Evolutionary conservation across 2,797 vertebrate species (phyloP).

Genomic region (Cottoperca gobio): DNA sequence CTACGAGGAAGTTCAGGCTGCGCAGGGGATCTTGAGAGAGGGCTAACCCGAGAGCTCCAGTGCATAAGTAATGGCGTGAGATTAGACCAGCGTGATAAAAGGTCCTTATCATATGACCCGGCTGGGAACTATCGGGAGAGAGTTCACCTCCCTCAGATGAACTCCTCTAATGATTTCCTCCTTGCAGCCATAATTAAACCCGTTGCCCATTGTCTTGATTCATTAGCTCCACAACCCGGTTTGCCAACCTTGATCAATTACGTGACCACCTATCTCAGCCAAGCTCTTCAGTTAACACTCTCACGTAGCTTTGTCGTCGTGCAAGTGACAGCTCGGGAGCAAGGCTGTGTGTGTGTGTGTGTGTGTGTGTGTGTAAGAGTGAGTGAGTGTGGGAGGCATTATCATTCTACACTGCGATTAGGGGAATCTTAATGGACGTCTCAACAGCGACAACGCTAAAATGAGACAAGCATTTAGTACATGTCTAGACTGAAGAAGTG

Average conservation of each 20-base stretch:
- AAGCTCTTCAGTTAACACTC: constrained; percentile 66
- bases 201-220: constrained; percentile 80
- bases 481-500: constrained; percentile 52
- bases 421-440: constrained; percentile 73
- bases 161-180: constrained; percentile 76
- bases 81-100: constrained; percentile 69
- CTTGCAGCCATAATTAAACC: constrained; percentile 81
- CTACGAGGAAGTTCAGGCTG: constrained; percentile 50
- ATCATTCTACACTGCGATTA: constrained; percentile 73
- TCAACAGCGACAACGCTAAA: constrained; percentile 54
- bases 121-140: constrained; percentile 53
- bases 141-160: constrained; percentile 72
- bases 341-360: constrained; percentile 5
- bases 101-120: constrained; percentile 69
- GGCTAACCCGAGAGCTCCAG: constrained; percentile 37
- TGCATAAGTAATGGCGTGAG: constrained; percentile 65
- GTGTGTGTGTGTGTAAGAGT: neutral
- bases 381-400: constrained; percentile 57
- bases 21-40: constrained; percentile 42
- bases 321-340: constrained; percentile 51
- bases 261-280: constrained; percentile 71
- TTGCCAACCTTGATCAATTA: constrained; percentile 84
- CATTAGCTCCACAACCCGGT: constrained; percentile 74
- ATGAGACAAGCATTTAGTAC: constrained; percentile 68
- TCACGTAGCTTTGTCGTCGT: constrained; percentile 64